phyloP scores from a whole-genome alignment of 2,797 vertebrate genomes.

The Gymnoscopelus braueri region DNA sequence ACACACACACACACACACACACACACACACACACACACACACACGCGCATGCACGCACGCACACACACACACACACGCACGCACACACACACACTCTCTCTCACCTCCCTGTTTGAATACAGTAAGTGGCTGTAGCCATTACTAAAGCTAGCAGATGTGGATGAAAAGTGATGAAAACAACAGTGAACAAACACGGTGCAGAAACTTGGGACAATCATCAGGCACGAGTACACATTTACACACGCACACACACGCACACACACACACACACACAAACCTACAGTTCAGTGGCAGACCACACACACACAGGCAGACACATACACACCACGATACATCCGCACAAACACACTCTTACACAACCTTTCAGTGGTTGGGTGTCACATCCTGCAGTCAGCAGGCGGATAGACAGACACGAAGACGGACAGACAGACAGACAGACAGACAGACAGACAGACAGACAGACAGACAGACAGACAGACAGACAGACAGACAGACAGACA shows the following conservation, averaged over 20 bases:
- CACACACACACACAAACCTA: conserved; percentile 3
- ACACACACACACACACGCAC: conserved; percentile 11
- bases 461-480: conserved; percentile 1
- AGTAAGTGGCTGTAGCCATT: conserved; percentile 35
- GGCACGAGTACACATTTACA: not conserved
- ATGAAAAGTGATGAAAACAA: conserved; percentile 9
- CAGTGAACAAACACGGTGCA: not conserved
- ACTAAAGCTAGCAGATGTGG: conserved; percentile 27
- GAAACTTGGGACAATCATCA: not conserved
- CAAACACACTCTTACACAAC: conserved; percentile 3
- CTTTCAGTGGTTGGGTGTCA: not conserved
- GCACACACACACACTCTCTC: conserved; percentile 2
- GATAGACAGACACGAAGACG: no score
- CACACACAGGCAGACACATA: not conserved
- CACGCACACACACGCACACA: conserved; percentile 10
- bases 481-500: not conserved
- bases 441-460: not conserved
- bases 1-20: conserved; percentile 18
- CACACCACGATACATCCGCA: not conserved
- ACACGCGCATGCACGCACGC: conserved; percentile 20
- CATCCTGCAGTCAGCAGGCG: not conserved
- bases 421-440: not conserved
- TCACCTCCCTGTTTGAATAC: not conserved
- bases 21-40: conserved; percentile 17
- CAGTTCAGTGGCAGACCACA: no score